A percentile compares a stretch with the other conserved stretches of the same genome.
Evolutionary conservation across 92 coral and sea anemone genomes (phyloP).

Genomic region (Palythoa heliodiscus): DNA sequence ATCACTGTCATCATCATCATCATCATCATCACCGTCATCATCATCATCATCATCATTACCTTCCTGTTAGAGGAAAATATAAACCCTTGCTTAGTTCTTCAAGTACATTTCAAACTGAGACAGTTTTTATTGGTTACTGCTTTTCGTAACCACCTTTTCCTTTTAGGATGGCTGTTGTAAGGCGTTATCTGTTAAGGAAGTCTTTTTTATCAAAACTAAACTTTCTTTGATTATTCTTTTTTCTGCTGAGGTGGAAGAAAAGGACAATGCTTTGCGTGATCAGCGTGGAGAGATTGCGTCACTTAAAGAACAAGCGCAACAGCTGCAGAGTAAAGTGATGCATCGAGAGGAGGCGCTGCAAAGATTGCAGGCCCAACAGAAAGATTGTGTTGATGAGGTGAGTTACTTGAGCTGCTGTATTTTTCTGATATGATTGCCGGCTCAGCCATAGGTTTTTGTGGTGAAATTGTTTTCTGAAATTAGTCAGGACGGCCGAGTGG

Average conservation of each 20-base stretch:
- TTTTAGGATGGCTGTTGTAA: background rate
- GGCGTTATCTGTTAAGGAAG: background rate
- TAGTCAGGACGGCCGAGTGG: too few relatives aligned
- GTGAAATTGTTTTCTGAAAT: background rate
- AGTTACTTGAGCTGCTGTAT: background rate
- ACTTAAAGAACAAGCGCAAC: constrained; percentile 72
- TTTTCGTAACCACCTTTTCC: background rate
- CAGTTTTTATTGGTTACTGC: too few relatives aligned
- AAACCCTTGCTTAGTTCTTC: too few relatives aligned
- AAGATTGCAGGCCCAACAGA: constrained; percentile 96
- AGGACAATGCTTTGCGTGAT: constrained; percentile 73
- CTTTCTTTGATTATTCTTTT: background rate
- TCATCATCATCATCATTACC: background rate
- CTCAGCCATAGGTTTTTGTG: background rate
- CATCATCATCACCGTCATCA: background rate
- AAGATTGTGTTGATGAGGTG: constrained; percentile 97
- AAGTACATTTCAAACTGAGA: background rate
- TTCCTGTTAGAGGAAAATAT: too few relatives aligned
- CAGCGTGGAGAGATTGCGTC: constrained; percentile 60
- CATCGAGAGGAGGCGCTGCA: constrained; percentile 97
- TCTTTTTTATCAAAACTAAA: background rate
- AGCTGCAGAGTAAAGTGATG: constrained; percentile 78
- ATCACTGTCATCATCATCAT: background rate
- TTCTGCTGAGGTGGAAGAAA: constrained; percentile 75
- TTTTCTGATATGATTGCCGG: background rate